Percentiles rank a stretch among this genome's conserved stretches.
Evolutionary conservation across 2,797 vertebrate genomes (phyloP).

Genomic region (Danio albolineatus): DNA sequence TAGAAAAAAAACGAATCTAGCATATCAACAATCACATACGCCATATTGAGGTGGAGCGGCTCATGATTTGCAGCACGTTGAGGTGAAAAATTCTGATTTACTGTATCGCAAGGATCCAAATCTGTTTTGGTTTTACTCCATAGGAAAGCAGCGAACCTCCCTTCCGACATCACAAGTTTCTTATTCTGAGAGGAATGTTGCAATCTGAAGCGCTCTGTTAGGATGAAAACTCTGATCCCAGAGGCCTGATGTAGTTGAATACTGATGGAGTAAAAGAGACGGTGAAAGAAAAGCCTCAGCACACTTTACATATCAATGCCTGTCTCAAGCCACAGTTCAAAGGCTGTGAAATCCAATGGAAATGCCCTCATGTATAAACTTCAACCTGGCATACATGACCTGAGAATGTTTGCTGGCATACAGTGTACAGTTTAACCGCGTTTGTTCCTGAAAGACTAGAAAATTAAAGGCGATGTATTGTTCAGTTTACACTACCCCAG

Average conservation of each 20-base stretch:
- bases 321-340: slow-evolving; percentile 24
- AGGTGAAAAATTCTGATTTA: slow-evolving; percentile 8
- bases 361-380: slow-evolving; percentile 56
- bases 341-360: slow-evolving; percentile 59
- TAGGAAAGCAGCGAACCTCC: slow-evolving; percentile 20
- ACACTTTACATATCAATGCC: slow-evolving; percentile 78
- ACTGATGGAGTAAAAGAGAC: slow-evolving; percentile 56
- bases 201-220: slow-evolving; percentile 35
- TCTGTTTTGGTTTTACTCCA: slow-evolving; percentile 41
- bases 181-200: slow-evolving; percentile 52
- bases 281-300: slow-evolving; percentile 48
- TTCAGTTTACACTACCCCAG: too few relatives aligned
- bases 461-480: not conserved
- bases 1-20: slow-evolving; percentile 5
- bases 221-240: slow-evolving; percentile 50
- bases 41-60: not conserved
- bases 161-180: slow-evolving; percentile 46
- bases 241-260: slow-evolving; percentile 59
- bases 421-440: not conserved
- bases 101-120: slow-evolving; percentile 12
- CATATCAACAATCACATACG: not conserved
- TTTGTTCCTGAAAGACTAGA: not conserved
- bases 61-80: not conserved
- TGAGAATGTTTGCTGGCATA: not conserved
- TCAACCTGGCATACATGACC: not conserved